phyloP scores from a whole-genome alignment of 2,797 vertebrate genomes.

The Pseudochirops cupreus region DNA sequence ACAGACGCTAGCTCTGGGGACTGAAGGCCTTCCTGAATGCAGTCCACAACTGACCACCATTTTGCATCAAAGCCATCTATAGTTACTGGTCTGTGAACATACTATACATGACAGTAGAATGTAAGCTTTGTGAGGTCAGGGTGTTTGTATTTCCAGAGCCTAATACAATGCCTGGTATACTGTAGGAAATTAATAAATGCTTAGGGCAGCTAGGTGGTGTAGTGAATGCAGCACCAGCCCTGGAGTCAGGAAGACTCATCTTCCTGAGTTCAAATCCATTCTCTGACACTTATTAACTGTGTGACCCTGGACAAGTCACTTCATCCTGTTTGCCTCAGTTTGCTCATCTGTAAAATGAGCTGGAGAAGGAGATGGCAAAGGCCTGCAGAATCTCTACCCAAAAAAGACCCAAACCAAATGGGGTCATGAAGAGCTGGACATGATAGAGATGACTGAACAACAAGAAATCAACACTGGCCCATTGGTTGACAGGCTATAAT shows the following conservation, averaged over 20 bases:
- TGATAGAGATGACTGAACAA: background rate
- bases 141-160: background rate
- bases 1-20: background rate
- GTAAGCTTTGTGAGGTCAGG: background rate
- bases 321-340: background rate
- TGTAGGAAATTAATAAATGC: background rate
- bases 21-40: background rate
- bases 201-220: background rate
- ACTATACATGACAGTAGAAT: background rate
- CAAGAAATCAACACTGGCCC: background rate
- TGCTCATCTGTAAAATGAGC: background rate
- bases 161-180: background rate
- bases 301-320: background rate
- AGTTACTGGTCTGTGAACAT: background rate
- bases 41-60: background rate
- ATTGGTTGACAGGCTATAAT: background rate
- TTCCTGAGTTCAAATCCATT: background rate
- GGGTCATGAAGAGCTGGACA: background rate
- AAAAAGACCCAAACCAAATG: background rate
- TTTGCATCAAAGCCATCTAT: background rate
- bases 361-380: background rate
- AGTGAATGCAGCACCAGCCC: background rate
- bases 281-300: background rate
- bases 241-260: background rate
- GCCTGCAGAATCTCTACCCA: background rate